Conservation (phyloP, 2,888 invertebrate genomes). For the Acheta domesticus region DNA sequence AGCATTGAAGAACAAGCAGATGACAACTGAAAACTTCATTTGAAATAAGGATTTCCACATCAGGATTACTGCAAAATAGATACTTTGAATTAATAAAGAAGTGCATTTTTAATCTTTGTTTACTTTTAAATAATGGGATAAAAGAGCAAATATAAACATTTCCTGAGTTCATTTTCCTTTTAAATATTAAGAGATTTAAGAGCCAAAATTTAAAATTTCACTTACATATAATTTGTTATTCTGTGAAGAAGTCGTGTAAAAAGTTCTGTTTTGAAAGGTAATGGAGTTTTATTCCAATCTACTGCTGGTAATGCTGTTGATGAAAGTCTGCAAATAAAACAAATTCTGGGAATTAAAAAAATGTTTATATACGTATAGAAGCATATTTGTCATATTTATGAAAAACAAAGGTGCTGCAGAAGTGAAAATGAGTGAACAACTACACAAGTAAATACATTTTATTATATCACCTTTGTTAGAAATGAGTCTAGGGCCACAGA, state of each 20-base stretch:
- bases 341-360: no score
- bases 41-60: slow-evolving; percentile 62
- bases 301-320: slow-evolving; percentile 48
- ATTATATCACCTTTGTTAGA: no score
- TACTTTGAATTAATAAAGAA: neutral
- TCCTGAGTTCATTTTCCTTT: neutral
- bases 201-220: slow-evolving; percentile 23
- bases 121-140: neutral
- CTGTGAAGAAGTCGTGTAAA: slow-evolving; percentile 63
- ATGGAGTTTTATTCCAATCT: slow-evolving; percentile 59
- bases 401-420: no score
- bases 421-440: no score
- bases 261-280: slow-evolving; percentile 65
- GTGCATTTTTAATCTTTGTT: neutral
- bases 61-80: slow-evolving; percentile 58
- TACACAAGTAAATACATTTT: no score
- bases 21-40: slow-evolving; percentile 67
- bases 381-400: no score
- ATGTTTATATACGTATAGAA: no score
- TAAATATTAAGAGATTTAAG: neutral
- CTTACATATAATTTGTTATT: slow-evolving; percentile 64
- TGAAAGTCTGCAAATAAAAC: slow-evolving; percentile 27
- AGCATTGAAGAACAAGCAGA: slow-evolving; percentile 64
- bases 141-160: neutral
- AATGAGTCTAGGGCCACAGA: no score